These are phyloP conservation scores for Loriculus beryllinus DNA, from an alignment of 2,797 vertebrate genomes.

Conservation along the genomic window DNA sequence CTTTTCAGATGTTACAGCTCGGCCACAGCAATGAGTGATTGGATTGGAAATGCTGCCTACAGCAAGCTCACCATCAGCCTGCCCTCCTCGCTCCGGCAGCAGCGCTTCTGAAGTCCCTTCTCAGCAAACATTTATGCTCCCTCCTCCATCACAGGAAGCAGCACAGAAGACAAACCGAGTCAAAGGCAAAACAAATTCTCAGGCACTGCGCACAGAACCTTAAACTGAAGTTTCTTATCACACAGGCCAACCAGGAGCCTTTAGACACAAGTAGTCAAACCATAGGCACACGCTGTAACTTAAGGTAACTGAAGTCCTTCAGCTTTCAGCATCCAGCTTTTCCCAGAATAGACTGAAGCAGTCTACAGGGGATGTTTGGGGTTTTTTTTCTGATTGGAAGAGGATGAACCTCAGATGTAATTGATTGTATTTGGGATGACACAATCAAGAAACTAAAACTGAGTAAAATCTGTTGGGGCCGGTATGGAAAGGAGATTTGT, in stretches of 20 bases:
- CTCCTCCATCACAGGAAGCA: neutral
- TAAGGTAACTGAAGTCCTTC: neutral
- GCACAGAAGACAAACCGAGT: neutral
- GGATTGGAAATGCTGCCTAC: neutral
- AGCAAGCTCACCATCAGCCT: neutral
- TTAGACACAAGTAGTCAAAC: neutral
- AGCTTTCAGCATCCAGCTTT: neutral
- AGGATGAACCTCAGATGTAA: neutral
- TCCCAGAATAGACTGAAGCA: neutral
- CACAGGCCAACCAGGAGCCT: neutral
- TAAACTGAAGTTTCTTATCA: neutral
- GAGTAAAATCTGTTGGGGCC: neutral
- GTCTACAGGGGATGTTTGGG: rapidly evolving
- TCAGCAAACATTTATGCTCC: rapidly evolving
- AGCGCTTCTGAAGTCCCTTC: neutral
- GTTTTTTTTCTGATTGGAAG: neutral
- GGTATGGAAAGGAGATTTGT: neutral
- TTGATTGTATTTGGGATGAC: neutral
- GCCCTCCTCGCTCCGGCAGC: neutral
- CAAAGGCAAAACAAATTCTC: neutral
- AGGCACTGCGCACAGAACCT: neutral
- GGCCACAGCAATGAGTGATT: neutral
- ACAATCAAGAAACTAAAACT: neutral
- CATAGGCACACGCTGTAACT: rapidly evolving
- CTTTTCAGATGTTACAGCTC: neutral